Evolutionary conservation across 2,888 invertebrate genomes (phyloP), one percentile per base, ranked within the genome.

Genomic region (Drosophila fungiperda): DNA sequence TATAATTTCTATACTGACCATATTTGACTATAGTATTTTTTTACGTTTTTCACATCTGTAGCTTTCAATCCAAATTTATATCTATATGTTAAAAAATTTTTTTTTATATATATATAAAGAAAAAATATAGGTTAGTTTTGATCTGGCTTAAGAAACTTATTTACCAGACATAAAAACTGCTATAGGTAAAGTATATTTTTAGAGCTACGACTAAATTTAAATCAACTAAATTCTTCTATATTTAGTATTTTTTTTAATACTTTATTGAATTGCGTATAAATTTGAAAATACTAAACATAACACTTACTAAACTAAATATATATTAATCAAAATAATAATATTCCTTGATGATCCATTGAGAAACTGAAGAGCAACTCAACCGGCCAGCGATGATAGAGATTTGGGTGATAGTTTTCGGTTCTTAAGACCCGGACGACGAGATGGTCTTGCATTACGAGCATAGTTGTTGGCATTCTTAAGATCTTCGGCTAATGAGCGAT

Each of bases 351-450:
- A 36, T 53, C 3, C 20, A 15, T 9, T 4, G 26, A 48, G 9
- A 9, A 45, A 12, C 3, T 8, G 15, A 52, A 23, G 3, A 11
- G 5, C 26, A 40, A 33, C 40, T 89, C 63, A 91, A 7, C 91
- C 91, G 7, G 92, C 90, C 62, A 92, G 57, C 9, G 91, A 87
- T 58, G 90, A 75, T 1, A 92, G 74, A 2, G 91, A 76, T 62
- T 87, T 89, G 11, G 90, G 90, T 20, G 92, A 88, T 23, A 92
- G 73, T 73, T 92, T 92, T 45, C 91, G 91, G 63, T 87, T 87
- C 68, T 92, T 92, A 0, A 86, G 73, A 7, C 87, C 87, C 17
- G 81, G 85, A 20, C 79, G 73, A 3, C 83, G 74, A 0, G 87
- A 73, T 3, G 87, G 87, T 0, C 87, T 79, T 5, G 63, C 76